Evolutionary conservation across 1,140 invertebrate genomes (phyloP).

Genomic region (Aphelenchoides besseyi): DNA sequence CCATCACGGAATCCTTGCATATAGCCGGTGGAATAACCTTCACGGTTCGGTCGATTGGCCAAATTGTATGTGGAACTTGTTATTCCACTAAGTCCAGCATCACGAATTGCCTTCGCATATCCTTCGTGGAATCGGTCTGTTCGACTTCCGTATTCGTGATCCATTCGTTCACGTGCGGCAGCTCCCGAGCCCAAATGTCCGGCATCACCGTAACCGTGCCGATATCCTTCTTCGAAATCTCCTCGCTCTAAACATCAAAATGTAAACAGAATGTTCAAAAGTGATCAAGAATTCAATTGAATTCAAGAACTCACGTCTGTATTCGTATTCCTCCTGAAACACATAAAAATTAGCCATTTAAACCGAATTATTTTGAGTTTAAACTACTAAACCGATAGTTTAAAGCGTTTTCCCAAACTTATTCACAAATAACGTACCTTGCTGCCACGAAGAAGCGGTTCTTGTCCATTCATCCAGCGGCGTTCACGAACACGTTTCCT

Average conservation of each 20-base stretch:
- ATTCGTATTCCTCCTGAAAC: slow-evolving; percentile 22
- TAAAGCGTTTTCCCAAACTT: too few species aligned
- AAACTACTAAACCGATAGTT: too few species aligned
- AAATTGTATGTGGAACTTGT: slow-evolving; percentile 60
- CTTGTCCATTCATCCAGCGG: slow-evolving; percentile 42
- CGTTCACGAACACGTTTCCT: slow-evolving; percentile 18
- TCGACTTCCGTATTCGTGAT: slow-evolving; percentile 51
- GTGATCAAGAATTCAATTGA: slow-evolving; percentile 3
- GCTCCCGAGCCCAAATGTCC: slow-evolving; percentile 39
- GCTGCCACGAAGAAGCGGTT: slow-evolving; percentile 13
- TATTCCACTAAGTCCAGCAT: slow-evolving; percentile 59
- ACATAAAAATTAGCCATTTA: not conserved
- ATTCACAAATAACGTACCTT: not conserved
- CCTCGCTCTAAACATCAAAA: slow-evolving; percentile 39
- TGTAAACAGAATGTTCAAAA: slow-evolving; percentile 3
- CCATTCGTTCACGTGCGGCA: slow-evolving; percentile 47
- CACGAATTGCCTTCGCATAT: slow-evolving; percentile 58
- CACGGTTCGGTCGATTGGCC: slow-evolving; percentile 42
- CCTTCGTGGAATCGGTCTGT: slow-evolving; percentile 55
- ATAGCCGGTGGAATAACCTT: slow-evolving; percentile 61
- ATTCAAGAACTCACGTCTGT: slow-evolving; percentile 2
- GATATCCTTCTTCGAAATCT: slow-evolving; percentile 61
- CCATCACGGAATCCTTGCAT: slow-evolving; percentile 63
- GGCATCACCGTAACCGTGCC: slow-evolving; percentile 55
- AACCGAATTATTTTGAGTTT: too few species aligned